Evolutionary conservation across 2,888 invertebrate genomes (phyloP).

Genomic region (Tenthredo scrophulariae): DNA sequence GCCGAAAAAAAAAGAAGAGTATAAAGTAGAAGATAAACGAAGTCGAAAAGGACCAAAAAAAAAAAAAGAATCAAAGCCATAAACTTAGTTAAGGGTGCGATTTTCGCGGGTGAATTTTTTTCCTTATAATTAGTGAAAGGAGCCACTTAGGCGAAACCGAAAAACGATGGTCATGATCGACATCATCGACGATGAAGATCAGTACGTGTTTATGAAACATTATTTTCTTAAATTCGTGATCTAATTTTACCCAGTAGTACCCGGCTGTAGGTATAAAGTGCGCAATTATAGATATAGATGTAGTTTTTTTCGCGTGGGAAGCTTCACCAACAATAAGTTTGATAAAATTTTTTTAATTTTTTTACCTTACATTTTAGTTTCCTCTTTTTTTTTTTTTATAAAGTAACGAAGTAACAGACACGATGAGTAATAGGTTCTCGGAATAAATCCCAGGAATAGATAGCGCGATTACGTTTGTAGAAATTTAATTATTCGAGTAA

Average conservation of each 20-base stretch:
- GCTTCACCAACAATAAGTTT: background rate
- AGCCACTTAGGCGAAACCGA: background rate
- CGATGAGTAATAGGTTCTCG: background rate
- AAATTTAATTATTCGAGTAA: background rate
- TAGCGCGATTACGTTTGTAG: background rate
- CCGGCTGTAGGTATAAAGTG: background rate
- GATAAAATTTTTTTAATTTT: background rate
- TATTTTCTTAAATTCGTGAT: background rate
- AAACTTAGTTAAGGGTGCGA: background rate
- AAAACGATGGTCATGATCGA: slow-evolving; percentile 47
- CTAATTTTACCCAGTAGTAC: background rate
- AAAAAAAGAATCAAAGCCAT: background rate
- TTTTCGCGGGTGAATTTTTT: background rate
- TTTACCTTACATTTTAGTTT: background rate
- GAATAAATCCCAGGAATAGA: background rate
- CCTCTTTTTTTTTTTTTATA: background rate
- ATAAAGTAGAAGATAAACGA: background rate
- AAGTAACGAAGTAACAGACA: background rate
- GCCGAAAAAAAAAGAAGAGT: background rate
- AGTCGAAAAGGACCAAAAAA: background rate
- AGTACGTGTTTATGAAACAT: slow-evolving; percentile 25
- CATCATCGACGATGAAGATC: slow-evolving; percentile 51
- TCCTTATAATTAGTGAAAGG: background rate
- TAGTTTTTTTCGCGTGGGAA: background rate
- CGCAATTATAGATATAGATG: background rate